Percentiles rank a stretch among this genome's conserved stretches.
Evolutionary conservation across 2,113 vertebrate species (phyloP).

Genomic region (Paralichthys olivaceus): DNA sequence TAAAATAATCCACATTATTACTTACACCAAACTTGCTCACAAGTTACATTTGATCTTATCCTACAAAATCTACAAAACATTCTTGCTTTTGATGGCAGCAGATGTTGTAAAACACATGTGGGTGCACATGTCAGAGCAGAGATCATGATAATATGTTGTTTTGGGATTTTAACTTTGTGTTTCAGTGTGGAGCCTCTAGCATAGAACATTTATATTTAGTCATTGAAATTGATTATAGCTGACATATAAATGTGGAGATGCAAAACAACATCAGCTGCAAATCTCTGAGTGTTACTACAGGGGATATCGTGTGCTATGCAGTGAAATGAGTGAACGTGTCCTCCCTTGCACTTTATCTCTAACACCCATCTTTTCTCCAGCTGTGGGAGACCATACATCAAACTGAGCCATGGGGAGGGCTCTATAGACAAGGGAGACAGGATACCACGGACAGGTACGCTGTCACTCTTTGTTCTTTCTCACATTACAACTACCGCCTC

Average conservation of each 20-base stretch:
- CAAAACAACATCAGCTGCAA: background rate
- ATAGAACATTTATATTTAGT: background rate
- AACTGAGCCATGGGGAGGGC: slow-evolving; percentile 82
- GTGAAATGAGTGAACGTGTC: slow-evolving; percentile 7
- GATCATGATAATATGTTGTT: background rate
- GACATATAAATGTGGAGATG: background rate
- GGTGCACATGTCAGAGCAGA: background rate
- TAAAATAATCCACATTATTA: background rate
- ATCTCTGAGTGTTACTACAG: background rate
- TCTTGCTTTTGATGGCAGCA: background rate
- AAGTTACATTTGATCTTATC: background rate
- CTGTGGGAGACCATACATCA: slow-evolving; percentile 92
- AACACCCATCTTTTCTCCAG: slow-evolving; percentile 73
- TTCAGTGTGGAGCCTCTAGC: background rate
- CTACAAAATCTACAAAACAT: background rate
- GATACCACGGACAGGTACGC: slow-evolving; percentile 86
- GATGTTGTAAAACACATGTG: background rate
- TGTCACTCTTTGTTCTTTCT: background rate
- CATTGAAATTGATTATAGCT: background rate
- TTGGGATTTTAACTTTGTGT: background rate
- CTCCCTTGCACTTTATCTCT: slow-evolving; percentile 12
- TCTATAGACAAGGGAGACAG: slow-evolving; percentile 83
- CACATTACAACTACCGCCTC: background rate
- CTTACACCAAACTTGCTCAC: background rate
- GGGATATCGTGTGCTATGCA: background rate